Base-by-base conservation (phyloP, 2,113 vertebrate genomes). In the Arenaria interpres region DNA sequence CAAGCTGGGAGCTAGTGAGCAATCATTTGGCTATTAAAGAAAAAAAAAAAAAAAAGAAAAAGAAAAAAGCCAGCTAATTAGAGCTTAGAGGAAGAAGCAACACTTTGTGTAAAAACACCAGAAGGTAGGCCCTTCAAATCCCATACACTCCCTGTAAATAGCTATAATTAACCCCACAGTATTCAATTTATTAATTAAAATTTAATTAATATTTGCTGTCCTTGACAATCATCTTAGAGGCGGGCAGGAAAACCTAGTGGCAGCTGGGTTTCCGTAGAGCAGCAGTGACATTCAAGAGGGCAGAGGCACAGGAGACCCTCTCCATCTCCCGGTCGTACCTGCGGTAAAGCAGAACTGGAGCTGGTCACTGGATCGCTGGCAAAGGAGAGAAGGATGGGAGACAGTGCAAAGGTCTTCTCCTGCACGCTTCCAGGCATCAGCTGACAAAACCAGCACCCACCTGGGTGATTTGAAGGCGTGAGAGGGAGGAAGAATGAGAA, bases 151-250 rank as follows among this genome's bases (percentile, higher is more conserved):
- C 89, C 81, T 84, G 25, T 87, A 95, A 95, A 93, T 86, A 91
- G 76, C 89, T 95, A 8, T 96, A 95, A 97, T 96, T 96, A 97
- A 87, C 83, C 54, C 30, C 59, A 59, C 24, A 63, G 76, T 92
- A 76, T 91, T 97, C 89, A 93, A 93, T 97, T 96, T 93, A 96
- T 96, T 80, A 97, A 96, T 97, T 94, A 94, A 96, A 97, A 73
- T 93, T 96, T 96, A 97, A 96, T 93, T 91, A 97, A 95, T 97
- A 85, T 94, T 89, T 95, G 87, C 76, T 93, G 62, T 71, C 79
- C 54, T 50, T 90, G 78, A 81, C 74, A 41, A 56, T 91, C 63
- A 84, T 88, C 56, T 74, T 67, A 33, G 66, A 83, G 72, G 54
- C 0, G 1, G 63, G 76, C 79, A 95, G 63, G 90, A 93, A 96